Evolutionary conservation across 2,113 vertebrate species (phyloP), one percentile per base, ranked within the genome.

Genomic region (Irena cyanogastra): DNA sequence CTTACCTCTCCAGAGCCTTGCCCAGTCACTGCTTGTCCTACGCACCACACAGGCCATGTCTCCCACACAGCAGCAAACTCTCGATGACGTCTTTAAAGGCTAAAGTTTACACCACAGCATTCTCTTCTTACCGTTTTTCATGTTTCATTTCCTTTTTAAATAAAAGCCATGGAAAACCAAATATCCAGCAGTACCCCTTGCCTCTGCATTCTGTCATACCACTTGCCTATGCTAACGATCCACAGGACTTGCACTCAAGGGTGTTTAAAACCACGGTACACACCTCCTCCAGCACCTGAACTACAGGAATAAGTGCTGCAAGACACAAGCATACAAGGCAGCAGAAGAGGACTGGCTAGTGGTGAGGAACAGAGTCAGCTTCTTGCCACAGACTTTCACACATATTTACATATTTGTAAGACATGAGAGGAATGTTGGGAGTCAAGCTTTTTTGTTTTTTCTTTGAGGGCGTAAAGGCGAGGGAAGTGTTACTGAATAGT

Each of bases 391-490:
- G 74, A 52, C 26, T 64, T 53, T 57, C 70, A 90, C 53, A 95
- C 66, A 30, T 70, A 90, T 81, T 77, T 66, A 95, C 66, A 30
- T 70, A 90, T 81, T 77, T 66, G 15, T 68, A 59, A 88, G 87
- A 88, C 71, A 77, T 45, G 93, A 91, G 22, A 89, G 79, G 87
- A 96, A 96, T 86, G 84, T 4, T 86, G 94, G 84, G 42, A 65
- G 14, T 93, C 84, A 60, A 72, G 78, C 9, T 95, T 60, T 33
- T 49, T 20, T 54, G 39, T 15, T 30, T 50, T 30, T 47, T 35
- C 42, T 23, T 7, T 1, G 4, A 13, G 10, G 13, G 10, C 5
- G 26, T 10, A 9, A 26, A 52, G 27, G 59, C 83, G 57, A 59
- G 7, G 33, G 33, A 74, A 20, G 17, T 57, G 75, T 45, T 70